A percentile compares a stretch with the other conserved stretches of the same genome.
Conservation (phyloP, 2,113 vertebrate species). For the Gila orcuttii region DNA sequence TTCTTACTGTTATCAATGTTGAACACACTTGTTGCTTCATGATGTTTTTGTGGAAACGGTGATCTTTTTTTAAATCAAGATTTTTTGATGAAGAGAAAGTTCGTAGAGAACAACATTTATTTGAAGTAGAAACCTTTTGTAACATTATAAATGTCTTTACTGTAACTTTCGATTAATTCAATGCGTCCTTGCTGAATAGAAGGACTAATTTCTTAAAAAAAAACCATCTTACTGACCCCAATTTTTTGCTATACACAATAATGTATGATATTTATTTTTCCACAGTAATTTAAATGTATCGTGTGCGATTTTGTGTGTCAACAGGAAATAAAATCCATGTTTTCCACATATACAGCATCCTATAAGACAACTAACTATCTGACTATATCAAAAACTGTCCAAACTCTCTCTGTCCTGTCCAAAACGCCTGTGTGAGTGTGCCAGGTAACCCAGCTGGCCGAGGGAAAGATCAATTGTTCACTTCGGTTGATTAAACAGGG, state of each 20-base stretch:
- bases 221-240: background rate
- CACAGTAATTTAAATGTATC: background rate
- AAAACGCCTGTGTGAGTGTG: background rate
- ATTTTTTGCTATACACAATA: background rate
- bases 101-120: background rate
- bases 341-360: background rate
- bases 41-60: background rate
- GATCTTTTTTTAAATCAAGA: background rate
- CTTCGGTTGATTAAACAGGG: conserved; percentile 44
- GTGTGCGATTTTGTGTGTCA: background rate
- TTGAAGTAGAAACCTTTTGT: background rate
- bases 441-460: conserved; percentile 36
- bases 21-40: too few species aligned
- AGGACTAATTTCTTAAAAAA: background rate
- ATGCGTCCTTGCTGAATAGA: background rate
- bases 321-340: background rate
- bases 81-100: background rate
- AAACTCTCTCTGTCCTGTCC: background rate
- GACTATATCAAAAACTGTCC: background rate
- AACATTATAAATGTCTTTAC: background rate
- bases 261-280: background rate
- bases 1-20: too few species aligned
- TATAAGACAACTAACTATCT: background rate
- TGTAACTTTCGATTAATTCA: background rate
- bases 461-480: conserved; percentile 45